These are phyloP conservation scores for Eupithecia subumbrata DNA, from an alignment of 2,888 invertebrate genomes.

Conservation along the genomic window DNA sequence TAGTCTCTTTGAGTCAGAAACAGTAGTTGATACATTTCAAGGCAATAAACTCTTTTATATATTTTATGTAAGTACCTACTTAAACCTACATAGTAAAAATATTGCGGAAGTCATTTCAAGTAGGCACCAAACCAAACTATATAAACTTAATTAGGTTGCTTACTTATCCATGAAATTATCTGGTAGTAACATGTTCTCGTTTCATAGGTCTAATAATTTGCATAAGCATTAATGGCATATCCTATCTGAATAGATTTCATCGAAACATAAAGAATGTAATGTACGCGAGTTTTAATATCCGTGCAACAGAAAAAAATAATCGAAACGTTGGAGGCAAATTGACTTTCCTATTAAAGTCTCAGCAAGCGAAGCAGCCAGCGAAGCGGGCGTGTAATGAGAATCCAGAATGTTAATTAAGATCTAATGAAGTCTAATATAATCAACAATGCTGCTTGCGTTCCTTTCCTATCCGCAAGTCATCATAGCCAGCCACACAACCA, in stretches of 20 bases:
- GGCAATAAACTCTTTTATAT: background rate
- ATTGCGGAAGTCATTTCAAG: background rate
- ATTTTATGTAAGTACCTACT: no score
- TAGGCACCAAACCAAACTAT: background rate
- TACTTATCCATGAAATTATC: slow-evolving; percentile 6
- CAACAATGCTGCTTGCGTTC: slow-evolving; percentile 82
- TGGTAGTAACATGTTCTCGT: background rate
- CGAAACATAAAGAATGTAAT: slow-evolving; percentile 52
- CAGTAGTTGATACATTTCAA: background rate
- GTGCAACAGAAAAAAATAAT: slow-evolving; percentile 64
- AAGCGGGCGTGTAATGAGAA: slow-evolving; percentile 82
- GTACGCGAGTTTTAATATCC: slow-evolving; percentile 54
- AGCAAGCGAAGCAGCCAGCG: slow-evolving; percentile 71
- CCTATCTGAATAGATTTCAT: slow-evolving; percentile 39
- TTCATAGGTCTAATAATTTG: slow-evolving; percentile 5
- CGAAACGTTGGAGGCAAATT: slow-evolving; percentile 73
- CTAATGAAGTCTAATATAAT: slow-evolving; percentile 84
- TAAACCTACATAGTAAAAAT: background rate
- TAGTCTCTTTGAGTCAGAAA: background rate
- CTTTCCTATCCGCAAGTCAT: slow-evolving; percentile 82
- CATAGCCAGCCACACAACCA: slow-evolving; percentile 72
- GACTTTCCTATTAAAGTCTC: slow-evolving; percentile 75
- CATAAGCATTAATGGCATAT: slow-evolving; percentile 4
- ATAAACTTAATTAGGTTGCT: background rate
- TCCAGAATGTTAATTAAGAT: slow-evolving; percentile 84